Base-by-base conservation (phyloP, 2,113 vertebrate species). In the Dromas ardeola region DNA sequence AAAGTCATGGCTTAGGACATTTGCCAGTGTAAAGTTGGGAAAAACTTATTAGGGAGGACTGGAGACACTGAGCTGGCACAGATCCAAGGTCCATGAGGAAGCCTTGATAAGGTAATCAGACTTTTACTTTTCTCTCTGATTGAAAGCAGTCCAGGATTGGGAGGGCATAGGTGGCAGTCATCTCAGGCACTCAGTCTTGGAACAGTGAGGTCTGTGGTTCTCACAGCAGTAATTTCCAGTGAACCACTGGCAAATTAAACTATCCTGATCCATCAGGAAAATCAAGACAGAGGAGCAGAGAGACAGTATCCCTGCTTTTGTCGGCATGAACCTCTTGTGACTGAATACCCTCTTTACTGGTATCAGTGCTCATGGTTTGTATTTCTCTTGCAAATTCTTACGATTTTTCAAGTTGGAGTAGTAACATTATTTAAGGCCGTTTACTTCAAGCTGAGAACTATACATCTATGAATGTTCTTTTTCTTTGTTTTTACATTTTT, bases 401-500 rank as follows among this genome's bases (percentile, higher is more conserved):
- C 1, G 7, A 32, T 65, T 82, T 85, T 91, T 88, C 65, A 66
- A n/a, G 30, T 52, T 86, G 47, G 9, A 55, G 21, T 61, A 23
- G 50, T 43, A 78, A 70, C 0, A 0, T 36, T 67, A 63, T 55
- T 86, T 77, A 71, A 87, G 36, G 6, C 4, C 20, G 16, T 63
- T 77, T 86, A 36, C 86, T 93, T 79, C 43, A 92, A 50, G 43
- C 7, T 86, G 71, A 93, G 76, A 77, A 88, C 66, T 69, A 85
- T 2, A 34, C 6, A 61, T 22, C 34, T 17, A 26, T 26, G 2
- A 50, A 53, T 71, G 27, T 10, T 52, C 3, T 20, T 49, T 70
- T 42, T 29, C 14, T 26, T 25, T 10, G 13, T 20, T 71, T 53
- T 30, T 18, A 1, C 6, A 5, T 82, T 56, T 78, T 85, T 80